Base-by-base conservation (phyloP, 2,113 vertebrate species). In the Eptesicus fuscus region DNA sequence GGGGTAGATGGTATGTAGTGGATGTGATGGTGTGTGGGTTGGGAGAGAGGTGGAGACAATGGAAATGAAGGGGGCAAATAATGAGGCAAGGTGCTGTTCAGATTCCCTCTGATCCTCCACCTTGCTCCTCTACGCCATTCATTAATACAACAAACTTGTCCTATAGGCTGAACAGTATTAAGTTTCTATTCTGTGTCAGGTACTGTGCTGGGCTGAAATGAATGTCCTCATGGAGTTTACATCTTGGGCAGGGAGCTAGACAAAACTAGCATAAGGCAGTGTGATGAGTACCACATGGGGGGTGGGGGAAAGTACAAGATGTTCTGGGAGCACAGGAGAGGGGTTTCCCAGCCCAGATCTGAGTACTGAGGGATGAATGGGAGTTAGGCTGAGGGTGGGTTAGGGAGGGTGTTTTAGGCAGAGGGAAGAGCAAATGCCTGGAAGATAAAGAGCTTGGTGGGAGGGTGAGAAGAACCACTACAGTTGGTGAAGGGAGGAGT, bases 251-350 rank as follows among this genome's bases (percentile, higher is more conserved):
- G n/a, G 65, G 49, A 77, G 89, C 37, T 40, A 35, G 67, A 59
- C 14, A 35, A 35, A 83, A 65, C 44, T 35, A 47, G 73, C 79
- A 1, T n/a, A 23, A 22, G 42, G 63, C 6, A 18, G 63, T 25
- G 56, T 28, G 32, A 40, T 8, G 4, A 40, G 51, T 16, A 49
- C 30, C 18, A 61, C 59, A 5, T 61, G 9, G 59, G 59, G 51
- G 51, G 17, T 0, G 3, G 18, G 28, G 28, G 14, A 37, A 25
- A 47, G 56, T 22, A 30, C 23, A 13, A 2, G 17, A 14, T 53
- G 13, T 37, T 28, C 25, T 13, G 25, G 65, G 70, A 84, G 84
- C 30, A 11, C 1, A 28, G 23, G 22, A 28, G 67, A 2, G 28
- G 63, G 69, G 37, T 40, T 71, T 70, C 35, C 85, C 11, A n/a